Evolutionary conservation across 1,140 invertebrate genomes (phyloP), one percentile per base, ranked within the genome.

Genomic region (Lepidotrigona ventralis): DNA sequence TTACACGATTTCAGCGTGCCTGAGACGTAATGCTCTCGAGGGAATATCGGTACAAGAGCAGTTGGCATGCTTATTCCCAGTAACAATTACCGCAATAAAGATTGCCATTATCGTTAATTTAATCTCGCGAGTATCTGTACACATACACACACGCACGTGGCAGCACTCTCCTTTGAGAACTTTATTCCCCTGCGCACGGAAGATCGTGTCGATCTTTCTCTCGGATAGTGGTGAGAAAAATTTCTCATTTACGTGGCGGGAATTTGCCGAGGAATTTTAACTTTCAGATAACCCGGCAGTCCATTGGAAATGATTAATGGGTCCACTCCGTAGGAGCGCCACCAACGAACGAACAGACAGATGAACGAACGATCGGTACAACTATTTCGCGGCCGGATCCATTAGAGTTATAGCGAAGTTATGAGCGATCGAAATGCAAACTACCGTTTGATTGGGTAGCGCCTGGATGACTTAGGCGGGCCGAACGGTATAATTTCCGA

Each of bases 81-180:
- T 71, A 63, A 78, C 81, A 78, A 76, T 83, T 78, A 78, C 71
- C 74, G 66, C 77, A 83, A 83, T 83, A 77, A 83, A 68, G 72
- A 76, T 53, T 58, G 54, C 63, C 53, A 74, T 81, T 76, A 75
- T 76, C 80, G 33, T 21, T 54, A 15, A 81, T 81, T 81, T 81
- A 68, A 51, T 51, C 51, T 6, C 26, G 33, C 26, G n/a, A 46
- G 29, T 19, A 33, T 66, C 14, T 46, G 39, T 46, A 46, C 8
- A 46, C 39, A 46, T n/a, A 46, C 56, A 21, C 73, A 17, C 23
- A 6, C 39, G 8, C 6, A 6, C 39, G 39, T 46, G 39, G 39
- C 46, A 8, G 14, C 11, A n/a, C n/a, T 14, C 69, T 3, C 6
- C 51, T 29, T 6, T 29, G 12, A 15, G 5, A 46, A 15, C 14